Evolutionary conservation across 2,113 vertebrate species (phyloP).

Genomic region (Eulemur rufifrons): DNA sequence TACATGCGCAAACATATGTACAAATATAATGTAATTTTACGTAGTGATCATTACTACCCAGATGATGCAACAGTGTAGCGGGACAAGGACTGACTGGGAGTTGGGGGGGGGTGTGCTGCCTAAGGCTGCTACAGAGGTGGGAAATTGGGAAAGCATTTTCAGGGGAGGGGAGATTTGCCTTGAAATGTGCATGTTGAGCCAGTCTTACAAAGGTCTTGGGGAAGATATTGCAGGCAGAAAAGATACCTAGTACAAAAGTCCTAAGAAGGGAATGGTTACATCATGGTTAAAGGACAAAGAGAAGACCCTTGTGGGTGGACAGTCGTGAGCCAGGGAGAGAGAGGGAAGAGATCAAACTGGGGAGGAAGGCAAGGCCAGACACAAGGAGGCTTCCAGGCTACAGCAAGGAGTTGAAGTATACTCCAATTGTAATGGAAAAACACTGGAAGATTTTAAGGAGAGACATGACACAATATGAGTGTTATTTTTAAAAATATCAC

Average conservation of each 20-base stretch:
- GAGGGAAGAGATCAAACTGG: not conserved
- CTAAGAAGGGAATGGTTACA: not conserved
- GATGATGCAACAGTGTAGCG: not conserved
- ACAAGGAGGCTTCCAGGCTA: not conserved
- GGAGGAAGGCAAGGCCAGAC: not conserved
- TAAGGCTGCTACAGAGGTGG: not conserved
- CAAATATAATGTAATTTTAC: not conserved
- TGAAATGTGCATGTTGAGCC: not conserved
- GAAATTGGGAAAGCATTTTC: not conserved
- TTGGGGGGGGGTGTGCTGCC: not conserved
- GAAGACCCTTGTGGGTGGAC: not conserved
- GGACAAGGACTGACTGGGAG: no score
- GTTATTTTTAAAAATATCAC: not conserved
- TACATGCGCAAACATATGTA: not conserved
- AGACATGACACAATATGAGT: not conserved
- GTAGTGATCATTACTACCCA: no score
- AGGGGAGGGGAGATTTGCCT: not conserved
- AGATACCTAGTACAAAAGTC: fast-evolving
- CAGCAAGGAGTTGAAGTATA: not conserved
- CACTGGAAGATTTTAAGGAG: not conserved
- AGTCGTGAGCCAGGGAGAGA: not conserved
- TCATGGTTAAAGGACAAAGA: not conserved
- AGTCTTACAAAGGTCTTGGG: not conserved
- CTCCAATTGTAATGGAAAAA: not conserved
- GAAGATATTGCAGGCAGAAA: not conserved